phyloP scores from a whole-genome alignment of 1,140 invertebrate genomes.

The Euborellia annulipes region DNA sequence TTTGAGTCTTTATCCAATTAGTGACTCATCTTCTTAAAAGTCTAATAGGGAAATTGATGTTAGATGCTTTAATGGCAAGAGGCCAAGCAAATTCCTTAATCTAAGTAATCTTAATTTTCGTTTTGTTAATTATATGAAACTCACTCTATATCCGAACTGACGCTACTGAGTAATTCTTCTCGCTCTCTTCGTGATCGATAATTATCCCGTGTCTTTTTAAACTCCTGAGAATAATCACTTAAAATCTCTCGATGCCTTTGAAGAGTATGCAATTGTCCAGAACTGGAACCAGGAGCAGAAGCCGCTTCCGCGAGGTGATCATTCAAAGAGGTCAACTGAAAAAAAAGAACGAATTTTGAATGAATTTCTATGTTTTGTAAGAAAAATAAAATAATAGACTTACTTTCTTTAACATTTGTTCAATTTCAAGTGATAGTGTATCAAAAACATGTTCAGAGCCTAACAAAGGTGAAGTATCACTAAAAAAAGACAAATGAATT shows the following conservation, averaged over 20 bases:
- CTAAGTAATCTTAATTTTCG: no score
- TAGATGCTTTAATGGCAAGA: no score
- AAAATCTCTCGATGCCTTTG: conserved; percentile 90
- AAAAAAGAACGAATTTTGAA: conserved; percentile 16
- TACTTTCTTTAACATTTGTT: conserved; percentile 72
- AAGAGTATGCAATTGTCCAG: conserved; percentile 76
- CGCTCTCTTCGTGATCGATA: conserved; percentile 67
- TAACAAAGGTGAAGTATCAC: conserved; percentile 65
- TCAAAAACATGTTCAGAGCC: conserved; percentile 83
- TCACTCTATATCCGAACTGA: conserved; percentile 53
- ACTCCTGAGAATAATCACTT: conserved; percentile 86
- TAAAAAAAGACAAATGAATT: conserved; percentile 11
- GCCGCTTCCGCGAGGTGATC: conserved; percentile 71
- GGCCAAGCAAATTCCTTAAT: no score
- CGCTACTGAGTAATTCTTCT: conserved; percentile 66
- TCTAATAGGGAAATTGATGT: no score
- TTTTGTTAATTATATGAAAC: no score
- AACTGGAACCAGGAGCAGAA: conserved; percentile 38
- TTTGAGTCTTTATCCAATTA: no score
- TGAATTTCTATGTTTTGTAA: not conserved
- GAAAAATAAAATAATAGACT: conserved; percentile 7
- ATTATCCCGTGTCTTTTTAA: conserved; percentile 79
- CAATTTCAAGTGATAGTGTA: conserved; percentile 79
- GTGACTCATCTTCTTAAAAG: no score
- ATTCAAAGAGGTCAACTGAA: conserved; percentile 67